A percentile compares a stretch with the other conserved stretches of the same genome.
These are phyloP conservation scores for Gymnodraco acuticeps DNA, from an alignment of 2,797 vertebrate species.

Conservation along the genomic window DNA sequence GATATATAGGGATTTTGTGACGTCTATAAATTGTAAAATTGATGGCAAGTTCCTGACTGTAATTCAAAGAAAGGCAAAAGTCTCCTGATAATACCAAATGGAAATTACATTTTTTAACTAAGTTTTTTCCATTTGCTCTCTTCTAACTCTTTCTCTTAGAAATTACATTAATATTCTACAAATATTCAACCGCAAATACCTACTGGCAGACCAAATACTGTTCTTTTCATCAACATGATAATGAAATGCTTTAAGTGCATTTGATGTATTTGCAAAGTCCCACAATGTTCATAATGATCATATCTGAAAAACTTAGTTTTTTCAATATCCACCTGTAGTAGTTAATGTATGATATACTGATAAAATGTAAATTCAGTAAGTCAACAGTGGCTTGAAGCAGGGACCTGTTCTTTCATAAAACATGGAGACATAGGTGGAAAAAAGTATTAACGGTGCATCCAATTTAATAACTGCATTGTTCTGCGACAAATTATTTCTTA, in stretches of 20 bases:
- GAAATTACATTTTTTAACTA: too few species aligned
- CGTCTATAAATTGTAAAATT: not conserved
- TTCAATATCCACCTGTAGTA: not conserved
- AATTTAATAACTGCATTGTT: not conserved
- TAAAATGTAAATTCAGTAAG: not conserved
- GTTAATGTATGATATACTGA: not conserved
- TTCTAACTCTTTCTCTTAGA: not conserved
- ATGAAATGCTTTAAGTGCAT: not conserved
- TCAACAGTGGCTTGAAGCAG: not conserved
- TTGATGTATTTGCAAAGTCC: not conserved
- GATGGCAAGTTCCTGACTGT: not conserved
- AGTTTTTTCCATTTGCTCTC: not conserved
- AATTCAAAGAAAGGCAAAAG: not conserved
- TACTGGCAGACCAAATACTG: not conserved
- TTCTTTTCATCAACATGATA: not conserved
- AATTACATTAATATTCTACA: not conserved
- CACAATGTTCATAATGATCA: not conserved
- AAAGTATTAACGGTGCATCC: not conserved
- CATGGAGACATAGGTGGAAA: not conserved
- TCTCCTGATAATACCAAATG: not conserved
- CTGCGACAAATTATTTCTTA: not conserved
- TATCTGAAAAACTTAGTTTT: not conserved
- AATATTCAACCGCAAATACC: not conserved
- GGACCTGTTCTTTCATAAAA: not conserved
- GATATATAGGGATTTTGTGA: constrained; percentile 13